Conservation (phyloP, 2,113 vertebrate genomes). For the Phycodurus eques region DNA sequence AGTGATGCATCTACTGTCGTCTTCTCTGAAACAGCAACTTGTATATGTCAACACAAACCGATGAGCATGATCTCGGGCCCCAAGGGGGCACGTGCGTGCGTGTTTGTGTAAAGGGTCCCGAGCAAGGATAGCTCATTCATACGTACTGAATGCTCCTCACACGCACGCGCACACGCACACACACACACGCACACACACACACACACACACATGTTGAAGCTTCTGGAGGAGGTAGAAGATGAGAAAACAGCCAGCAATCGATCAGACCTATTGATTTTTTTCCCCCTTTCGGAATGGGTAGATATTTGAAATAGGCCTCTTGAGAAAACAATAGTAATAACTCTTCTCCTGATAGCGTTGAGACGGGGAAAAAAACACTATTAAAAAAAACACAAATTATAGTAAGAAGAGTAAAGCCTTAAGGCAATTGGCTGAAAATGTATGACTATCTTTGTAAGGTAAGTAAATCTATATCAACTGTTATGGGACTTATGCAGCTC, state of each 20-base stretch:
- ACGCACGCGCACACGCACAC: background rate
- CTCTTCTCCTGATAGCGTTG: slow-evolving; percentile 51
- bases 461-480: background rate
- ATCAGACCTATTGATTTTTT: slow-evolving; percentile 72
- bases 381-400: background rate
- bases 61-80: slow-evolving; percentile 56
- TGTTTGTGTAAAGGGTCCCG: slow-evolving; percentile 6
- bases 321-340: slow-evolving; percentile 67
- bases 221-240: slow-evolving; percentile 38
- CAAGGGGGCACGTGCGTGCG: slow-evolving; percentile 19
- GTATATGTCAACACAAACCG: slow-evolving; percentile 60
- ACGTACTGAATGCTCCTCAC: slow-evolving; percentile 18
- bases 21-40: slow-evolving; percentile 51
- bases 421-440: background rate
- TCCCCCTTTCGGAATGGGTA: slow-evolving; percentile 53
- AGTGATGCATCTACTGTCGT: slow-evolving; percentile 50
- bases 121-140: slow-evolving; percentile 40
- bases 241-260: slow-evolving; percentile 67
- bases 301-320: slow-evolving; percentile 66
- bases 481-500: background rate
- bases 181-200: slow-evolving; percentile 5
- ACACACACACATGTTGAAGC: slow-evolving; percentile 35
- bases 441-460: background rate
- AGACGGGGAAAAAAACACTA: background rate
- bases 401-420: background rate